Base-by-base conservation (phyloP, 2,113 vertebrate species). In the Hystrix brachyura region DNA sequence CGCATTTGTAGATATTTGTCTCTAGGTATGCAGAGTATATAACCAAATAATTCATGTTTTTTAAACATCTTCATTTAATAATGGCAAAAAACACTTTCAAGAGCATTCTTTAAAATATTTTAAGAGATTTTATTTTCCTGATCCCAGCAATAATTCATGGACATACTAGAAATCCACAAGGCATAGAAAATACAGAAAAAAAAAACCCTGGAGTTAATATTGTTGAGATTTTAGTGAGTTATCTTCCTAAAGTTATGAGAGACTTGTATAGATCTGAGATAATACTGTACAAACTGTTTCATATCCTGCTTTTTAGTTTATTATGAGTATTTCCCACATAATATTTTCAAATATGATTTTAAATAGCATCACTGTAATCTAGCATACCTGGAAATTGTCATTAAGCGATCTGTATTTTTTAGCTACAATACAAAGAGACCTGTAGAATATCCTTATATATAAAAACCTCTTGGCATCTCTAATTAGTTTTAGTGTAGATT, bases 161-260 rank as follows among this genome's bases (percentile, higher is more conserved):
- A 25, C 21, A 71, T 43, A 18, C n/a, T 51, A 59, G 38, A 95
- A 90, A 84, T 80, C 85, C 71, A 87, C 55, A 74, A 79, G 53
- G n/a, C 27, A 85, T 1, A 95, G 95, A 88, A 96, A 93, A 92
- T n/a, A 80, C 7, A 94, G 46, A 78, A 96, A 78, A 94, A 91
- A 95, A 96, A 97, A 96, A 92, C 13, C 13, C 51, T 60, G 8
- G 51, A 97, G 67, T 86, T 48, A 91, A 96, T n/a, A 89, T 27
- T 57, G 12, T 46, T 27, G 51, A n/a, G 15, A 85, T 57, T 96
- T 88, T 55, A 88, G 85, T 72, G 53, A 71, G 53, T 76, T 84
- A 71, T 84, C 69, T 72, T 91, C 29, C 85, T 93, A 15, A 55
- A 96, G 15, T 67, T 76, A 38, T 62, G 46, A 95, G 64, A 83